Percentiles rank a stretch among this genome's conserved stretches.
Evolutionary conservation across 2,113 vertebrate genomes (phyloP).

Genomic region (Herpetotheres cachinnans): DNA sequence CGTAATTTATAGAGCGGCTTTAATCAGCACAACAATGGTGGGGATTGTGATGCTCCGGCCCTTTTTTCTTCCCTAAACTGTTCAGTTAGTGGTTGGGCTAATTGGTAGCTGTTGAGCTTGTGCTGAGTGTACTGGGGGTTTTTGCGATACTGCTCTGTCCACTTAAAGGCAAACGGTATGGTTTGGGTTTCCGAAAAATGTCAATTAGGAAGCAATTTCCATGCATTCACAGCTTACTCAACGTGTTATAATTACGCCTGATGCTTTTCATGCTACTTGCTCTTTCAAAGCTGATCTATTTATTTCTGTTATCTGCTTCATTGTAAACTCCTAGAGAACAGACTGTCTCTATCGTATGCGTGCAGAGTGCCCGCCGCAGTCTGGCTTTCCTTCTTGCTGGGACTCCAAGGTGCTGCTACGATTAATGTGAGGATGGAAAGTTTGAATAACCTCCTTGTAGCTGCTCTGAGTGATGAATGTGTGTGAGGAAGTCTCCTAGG

Average conservation of each 20-base stretch:
- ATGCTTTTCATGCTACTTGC: background rate
- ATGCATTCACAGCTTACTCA: background rate
- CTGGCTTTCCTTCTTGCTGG: background rate
- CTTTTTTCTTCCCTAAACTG: background rate
- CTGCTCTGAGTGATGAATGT: background rate
- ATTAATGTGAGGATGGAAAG: conserved; percentile 2
- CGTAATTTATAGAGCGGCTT: background rate
- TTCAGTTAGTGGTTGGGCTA: background rate
- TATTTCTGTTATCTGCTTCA: background rate
- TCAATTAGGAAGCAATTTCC: conserved; percentile 12
- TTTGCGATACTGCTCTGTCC: background rate
- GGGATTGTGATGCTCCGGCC: background rate
- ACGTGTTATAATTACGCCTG: background rate
- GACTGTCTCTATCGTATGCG: background rate
- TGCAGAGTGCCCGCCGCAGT: background rate
- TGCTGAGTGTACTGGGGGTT: background rate
- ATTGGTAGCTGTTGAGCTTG: conserved; percentile 8
- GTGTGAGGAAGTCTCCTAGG: background rate
- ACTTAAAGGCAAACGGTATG: background rate
- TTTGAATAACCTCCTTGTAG: conserved; percentile 13
- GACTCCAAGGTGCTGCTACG: background rate
- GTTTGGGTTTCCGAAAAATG: background rate
- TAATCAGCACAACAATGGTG: background rate
- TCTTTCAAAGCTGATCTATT: background rate
- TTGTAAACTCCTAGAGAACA: background rate